Base-by-base conservation (phyloP, 1,140 invertebrate genomes). In the Drosophila pachea region DNA sequence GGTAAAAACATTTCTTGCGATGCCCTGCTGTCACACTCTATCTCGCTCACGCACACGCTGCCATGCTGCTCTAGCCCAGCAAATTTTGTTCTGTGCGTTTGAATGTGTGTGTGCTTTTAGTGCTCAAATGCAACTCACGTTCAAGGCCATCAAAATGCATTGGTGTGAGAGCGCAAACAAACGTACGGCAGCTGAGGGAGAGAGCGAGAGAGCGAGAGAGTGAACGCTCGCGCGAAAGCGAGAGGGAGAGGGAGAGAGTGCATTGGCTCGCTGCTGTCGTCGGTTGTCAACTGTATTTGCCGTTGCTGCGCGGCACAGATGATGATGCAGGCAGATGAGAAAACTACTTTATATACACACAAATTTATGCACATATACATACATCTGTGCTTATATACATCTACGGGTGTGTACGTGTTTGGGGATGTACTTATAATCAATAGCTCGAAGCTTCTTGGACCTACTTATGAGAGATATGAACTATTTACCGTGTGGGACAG, bases 121-220 rank as follows among this genome's bases (percentile, higher is more conserved):
- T 59, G 75, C 63, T 74, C 68, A 86, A 88, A 83, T 88, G 87
- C 87, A 88, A 87, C 88, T 88, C 87, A 88, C 77, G 87, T 88
- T 88, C 87, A 88, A 88, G 87, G 87, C 70, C 87, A 74, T 70
- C 61, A 71, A 82, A 78, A 71, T 71, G 74, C 68, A 67, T 66
- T 52, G 56, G 63, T 77, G 43, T 65, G 38, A 49, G 49, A 52
- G 45, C 49, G n/a, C 38, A 38, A 56, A 48, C 60, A 64, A 33
- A 56, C 42, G 50, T 9, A 50, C 40, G 40, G 7, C 7, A 14
- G 12, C 40, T 43, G n/a, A 14, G 40, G 5, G 40, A 6, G 40
- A 42, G 40, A 7, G 40, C 7, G 38, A 7, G n/a, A 7, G 12
- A 43, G 40, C 12, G 40, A 43, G 12, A 7, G 40, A 42, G 31